These are phyloP conservation scores for Pseudococcus longispinus DNA, from an alignment of 2,888 invertebrate genomes.

Conservation along the genomic window DNA sequence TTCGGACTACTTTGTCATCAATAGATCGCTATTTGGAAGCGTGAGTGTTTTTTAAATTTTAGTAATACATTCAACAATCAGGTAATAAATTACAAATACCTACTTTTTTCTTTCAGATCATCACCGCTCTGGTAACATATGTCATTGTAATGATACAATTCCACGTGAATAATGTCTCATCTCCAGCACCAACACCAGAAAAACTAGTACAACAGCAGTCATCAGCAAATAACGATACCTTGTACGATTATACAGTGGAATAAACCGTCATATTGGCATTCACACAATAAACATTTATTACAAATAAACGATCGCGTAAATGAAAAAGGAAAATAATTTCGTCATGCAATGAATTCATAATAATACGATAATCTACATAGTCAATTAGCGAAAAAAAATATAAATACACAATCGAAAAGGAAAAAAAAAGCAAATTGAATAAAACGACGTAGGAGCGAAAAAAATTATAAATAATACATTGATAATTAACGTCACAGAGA, in stretches of 20 bases:
- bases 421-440: background rate
- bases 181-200: background rate
- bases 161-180: background rate
- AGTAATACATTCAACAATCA: background rate
- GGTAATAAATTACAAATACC: background rate
- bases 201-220: background rate
- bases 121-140: conserved; percentile 38
- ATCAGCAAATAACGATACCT: background rate
- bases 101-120: conserved; percentile 31
- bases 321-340: background rate
- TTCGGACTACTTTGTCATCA: conserved; percentile 39
- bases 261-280: background rate
- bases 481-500: background rate
- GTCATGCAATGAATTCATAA: background rate
- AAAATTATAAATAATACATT: background rate
- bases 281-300: conserved; percentile 13
- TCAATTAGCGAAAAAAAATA: background rate
- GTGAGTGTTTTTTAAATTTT: background rate
- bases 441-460: background rate
- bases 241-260: background rate
- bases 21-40: conserved; percentile 38
- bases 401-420: background rate
- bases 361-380: background rate
- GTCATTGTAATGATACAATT: conserved; percentile 49
- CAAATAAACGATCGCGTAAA: background rate